These are phyloP conservation scores for Drosophila oshimai DNA, from an alignment of 1,140 invertebrate genomes.

Conservation along the genomic window DNA sequence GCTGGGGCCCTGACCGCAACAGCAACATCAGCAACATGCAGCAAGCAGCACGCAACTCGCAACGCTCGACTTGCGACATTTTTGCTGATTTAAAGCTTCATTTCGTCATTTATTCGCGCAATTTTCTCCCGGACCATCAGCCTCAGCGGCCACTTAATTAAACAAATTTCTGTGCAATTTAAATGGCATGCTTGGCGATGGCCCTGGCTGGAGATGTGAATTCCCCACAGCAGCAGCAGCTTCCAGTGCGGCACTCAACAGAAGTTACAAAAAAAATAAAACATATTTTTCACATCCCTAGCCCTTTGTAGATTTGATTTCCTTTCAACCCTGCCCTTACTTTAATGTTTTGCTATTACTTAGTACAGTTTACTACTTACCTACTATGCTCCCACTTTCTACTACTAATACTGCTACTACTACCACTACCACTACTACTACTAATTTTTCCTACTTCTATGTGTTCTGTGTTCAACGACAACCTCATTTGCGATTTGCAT, in stretches of 20 bases:
- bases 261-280: slow-evolving; percentile 23
- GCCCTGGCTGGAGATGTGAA: slow-evolving; percentile 20
- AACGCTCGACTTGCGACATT: slow-evolving; percentile 36
- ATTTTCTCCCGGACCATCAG: slow-evolving; percentile 54
- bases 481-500: slow-evolving; percentile 76
- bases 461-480: slow-evolving; percentile 46
- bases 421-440: slow-evolving; percentile 31
- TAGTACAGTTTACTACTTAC: slow-evolving; percentile 35
- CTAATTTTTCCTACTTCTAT: slow-evolving; percentile 36
- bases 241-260: slow-evolving; percentile 54
- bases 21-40: slow-evolving; percentile 16
- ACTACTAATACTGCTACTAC: slow-evolving; percentile 53
- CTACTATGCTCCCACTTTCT: slow-evolving; percentile 33
- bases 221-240: slow-evolving; percentile 23
- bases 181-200: slow-evolving; percentile 59
- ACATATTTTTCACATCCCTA: slow-evolving; percentile 34
- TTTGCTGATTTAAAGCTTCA: slow-evolving; percentile 58
- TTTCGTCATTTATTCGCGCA: slow-evolving; percentile 62
- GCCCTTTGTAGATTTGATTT: slow-evolving; percentile 49
- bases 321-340: slow-evolving; percentile 35
- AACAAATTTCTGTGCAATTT: slow-evolving; percentile 74
- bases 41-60: background rate
- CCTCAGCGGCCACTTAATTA: slow-evolving; percentile 67
- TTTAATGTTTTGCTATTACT: slow-evolving; percentile 70
- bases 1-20: slow-evolving; percentile 20